These are phyloP conservation scores for Cryptoblepharus egeriae DNA, from an alignment of 2,797 vertebrate species.

Conservation along the genomic window DNA sequence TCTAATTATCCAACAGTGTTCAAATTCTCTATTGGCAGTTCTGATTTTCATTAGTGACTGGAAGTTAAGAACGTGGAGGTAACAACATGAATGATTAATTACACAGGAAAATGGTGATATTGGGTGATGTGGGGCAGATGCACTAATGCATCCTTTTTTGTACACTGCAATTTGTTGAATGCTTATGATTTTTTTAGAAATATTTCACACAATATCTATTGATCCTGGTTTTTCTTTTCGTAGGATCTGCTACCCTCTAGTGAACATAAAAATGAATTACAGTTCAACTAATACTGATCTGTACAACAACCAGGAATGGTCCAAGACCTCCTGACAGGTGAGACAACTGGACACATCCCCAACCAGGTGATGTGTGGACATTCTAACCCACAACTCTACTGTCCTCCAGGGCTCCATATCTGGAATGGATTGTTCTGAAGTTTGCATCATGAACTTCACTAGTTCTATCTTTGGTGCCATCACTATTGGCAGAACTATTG, in stretches of 20 bases:
- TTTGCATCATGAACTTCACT: too few relatives aligned
- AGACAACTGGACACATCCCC: background rate
- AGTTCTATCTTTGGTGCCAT: too few relatives aligned
- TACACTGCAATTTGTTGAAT: background rate
- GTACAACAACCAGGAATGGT: background rate
- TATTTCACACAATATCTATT: background rate
- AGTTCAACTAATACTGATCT: background rate
- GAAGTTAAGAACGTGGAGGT: too few relatives aligned
- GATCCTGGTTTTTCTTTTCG: constrained; percentile 8
- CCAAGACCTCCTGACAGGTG: background rate
- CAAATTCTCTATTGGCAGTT: too few relatives aligned
- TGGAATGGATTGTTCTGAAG: too few relatives aligned
- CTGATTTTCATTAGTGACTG: too few relatives aligned
- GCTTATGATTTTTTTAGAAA: background rate
- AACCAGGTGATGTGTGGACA: too few relatives aligned
- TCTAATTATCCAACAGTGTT: too few relatives aligned
- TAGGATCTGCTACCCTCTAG: constrained; percentile 63
- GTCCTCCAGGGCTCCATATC: too few relatives aligned
- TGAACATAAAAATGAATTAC: constrained; percentile 37
- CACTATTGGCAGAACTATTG: too few relatives aligned
- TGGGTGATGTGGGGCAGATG: background rate
- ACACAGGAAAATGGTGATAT: background rate
- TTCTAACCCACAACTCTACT: too few relatives aligned
- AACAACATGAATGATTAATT: background rate
- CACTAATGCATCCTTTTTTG: background rate